Evolutionary conservation across 2,113 vertebrate species (phyloP), one percentile per base, ranked within the genome.

Genomic region (Carlito syrichta): DNA sequence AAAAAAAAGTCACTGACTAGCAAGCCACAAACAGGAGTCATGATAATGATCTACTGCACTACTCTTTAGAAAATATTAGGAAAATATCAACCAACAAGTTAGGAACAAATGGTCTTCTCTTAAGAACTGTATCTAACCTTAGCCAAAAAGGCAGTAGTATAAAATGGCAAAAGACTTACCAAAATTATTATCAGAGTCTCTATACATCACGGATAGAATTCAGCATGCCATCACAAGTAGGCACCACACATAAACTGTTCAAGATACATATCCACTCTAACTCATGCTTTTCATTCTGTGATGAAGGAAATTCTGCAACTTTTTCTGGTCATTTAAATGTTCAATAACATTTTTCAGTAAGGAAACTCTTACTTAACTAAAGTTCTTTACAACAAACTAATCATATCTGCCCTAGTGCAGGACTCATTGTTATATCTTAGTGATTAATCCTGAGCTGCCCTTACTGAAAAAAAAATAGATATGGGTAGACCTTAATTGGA

Each of bases 281-380:
- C 40, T 79, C 13, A 60, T n/a, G 71, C 35, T 85, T 74, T 40
- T 82, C 40, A 79, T 82, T 95, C 77, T 63, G 43, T 45, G 48
- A 40, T 38, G 43, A 71, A 30, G 20, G 66, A 38, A n/a, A 86
- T 83, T 84, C 38, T 58, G 27, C 11, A 71, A n/a, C 6, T 23
- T 89, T 82, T 45, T 81, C 17, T 45, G 45, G 6, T 54, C 43
- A 95, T 60, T 79, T 48, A 90, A 95, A 48, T 23, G 20, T 48
- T 40, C 48, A 68, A 77, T 38, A 94, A 77, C 6, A n/a, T 17
- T 69, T 73, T 93, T 62, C 74, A 71, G 16, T 78, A 84, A 54
- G 23, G 45, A 94, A 84, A 68, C n/a, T 88, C 40, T 95, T 86
- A 60, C 66, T 96, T n/a, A 85, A 17, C 43, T n/a, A 43, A 89